Evolutionary conservation across 2,888 invertebrate genomes (phyloP).

Genomic region (Alitta virens): DNA sequence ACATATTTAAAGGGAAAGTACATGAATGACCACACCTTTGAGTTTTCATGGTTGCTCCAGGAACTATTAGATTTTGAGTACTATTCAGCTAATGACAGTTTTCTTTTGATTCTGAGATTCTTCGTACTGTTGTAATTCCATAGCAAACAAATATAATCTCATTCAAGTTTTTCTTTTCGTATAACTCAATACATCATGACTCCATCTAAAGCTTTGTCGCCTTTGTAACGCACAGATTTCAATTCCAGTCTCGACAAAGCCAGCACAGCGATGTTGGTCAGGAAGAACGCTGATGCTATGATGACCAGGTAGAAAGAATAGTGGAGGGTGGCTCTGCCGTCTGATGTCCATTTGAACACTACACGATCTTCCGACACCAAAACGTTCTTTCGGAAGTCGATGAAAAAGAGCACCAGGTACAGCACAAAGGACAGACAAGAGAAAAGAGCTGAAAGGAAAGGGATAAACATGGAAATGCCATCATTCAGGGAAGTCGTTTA

Average conservation of each 20-base stretch:
- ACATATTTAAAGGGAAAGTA: no score
- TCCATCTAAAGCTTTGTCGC: conserved; percentile 21
- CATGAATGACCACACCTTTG: no score
- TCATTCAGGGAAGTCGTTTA: no score
- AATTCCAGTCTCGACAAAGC: conserved; percentile 11
- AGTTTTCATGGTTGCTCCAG: no score
- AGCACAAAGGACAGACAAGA: conserved; percentile 8
- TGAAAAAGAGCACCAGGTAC: conserved; percentile 17
- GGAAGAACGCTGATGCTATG: conserved; percentile 7
- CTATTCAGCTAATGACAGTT: no score
- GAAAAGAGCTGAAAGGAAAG: conserved; percentile 9
- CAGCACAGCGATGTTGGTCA: conserved; percentile 15
- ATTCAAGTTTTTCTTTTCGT: background rate
- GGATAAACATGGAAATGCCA: no score
- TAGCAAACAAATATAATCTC: no score
- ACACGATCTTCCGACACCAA: conserved; percentile 4
- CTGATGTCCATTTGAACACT: conserved; percentile 20
- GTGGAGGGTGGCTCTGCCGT: conserved; percentile 11
- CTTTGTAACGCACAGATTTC: conserved; percentile 5
- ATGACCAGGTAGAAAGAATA: conserved; percentile 19
- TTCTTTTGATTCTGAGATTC: no score
- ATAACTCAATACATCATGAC: conserved; percentile 22
- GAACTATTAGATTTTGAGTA: no score
- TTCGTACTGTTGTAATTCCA: no score
- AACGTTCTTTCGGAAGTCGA: conserved; percentile 20